phyloP scores from a whole-genome alignment of 2,888 invertebrate species.

The Prenolepis imparis region DNA sequence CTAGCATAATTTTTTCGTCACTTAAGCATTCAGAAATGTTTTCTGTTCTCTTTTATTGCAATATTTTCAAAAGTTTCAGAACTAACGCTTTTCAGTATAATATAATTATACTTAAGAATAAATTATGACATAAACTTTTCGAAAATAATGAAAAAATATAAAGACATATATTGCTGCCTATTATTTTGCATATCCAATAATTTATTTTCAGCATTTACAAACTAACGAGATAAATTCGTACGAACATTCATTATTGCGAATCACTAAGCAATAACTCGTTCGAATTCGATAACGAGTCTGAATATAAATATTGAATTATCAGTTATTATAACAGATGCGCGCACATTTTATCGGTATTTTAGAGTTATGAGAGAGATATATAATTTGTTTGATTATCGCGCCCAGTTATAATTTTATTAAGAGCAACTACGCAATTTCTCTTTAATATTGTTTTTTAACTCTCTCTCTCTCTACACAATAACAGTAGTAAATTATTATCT shows the following conservation, averaged over 20 bases:
- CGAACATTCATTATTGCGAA: slow-evolving; percentile 20
- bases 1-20: not conserved
- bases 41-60: slow-evolving; percentile 57
- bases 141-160: not conserved
- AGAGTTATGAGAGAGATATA: not conserved
- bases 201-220: not conserved
- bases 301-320: slow-evolving; percentile 2
- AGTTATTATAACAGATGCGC: slow-evolving; percentile 5
- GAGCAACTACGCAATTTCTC: not conserved
- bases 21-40: not conserved
- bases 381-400: not conserved
- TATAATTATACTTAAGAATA: slow-evolving; percentile 63
- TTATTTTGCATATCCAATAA: slow-evolving; percentile 49
- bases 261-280: slow-evolving; percentile 28
- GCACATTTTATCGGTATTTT: not conserved
- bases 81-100: slow-evolving; percentile 45
- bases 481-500: not conserved
- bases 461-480: not conserved
- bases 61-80: slow-evolving; percentile 56
- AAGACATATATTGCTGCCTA: not conserved
- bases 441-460: slow-evolving; percentile 25
- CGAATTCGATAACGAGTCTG: slow-evolving; percentile 4
- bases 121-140: not conserved
- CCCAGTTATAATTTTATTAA: slow-evolving; percentile 24
- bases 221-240: slow-evolving; percentile 18